phyloP scores from a whole-genome alignment of 2,888 invertebrate species.

The Ichneumoninae sp. region DNA sequence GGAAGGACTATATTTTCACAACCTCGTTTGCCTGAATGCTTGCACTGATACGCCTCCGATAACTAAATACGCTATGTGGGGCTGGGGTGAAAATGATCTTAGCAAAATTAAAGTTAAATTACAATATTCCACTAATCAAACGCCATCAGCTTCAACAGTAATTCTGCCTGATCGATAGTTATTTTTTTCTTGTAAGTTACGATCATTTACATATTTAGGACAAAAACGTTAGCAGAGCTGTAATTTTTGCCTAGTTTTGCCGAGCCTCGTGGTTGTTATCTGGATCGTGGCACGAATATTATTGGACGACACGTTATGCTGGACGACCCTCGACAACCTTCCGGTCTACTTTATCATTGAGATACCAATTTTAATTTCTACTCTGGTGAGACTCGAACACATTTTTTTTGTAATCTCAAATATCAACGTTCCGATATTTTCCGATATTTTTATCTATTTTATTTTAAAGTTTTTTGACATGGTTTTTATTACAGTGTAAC shows the following conservation, averaged over 20 bases:
- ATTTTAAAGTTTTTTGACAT: background rate
- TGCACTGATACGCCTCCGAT: constrained; percentile 88
- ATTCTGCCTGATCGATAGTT: background rate
- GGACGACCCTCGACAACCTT: constrained; percentile 86
- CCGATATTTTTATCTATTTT: background rate
- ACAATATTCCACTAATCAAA: too few species aligned
- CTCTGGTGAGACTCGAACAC: constrained; percentile 84
- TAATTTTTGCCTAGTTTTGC: constrained; percentile 84
- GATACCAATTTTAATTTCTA: constrained; percentile 86
- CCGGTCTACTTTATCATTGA: constrained; percentile 86
- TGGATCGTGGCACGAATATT: constrained; percentile 86
- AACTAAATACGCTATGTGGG: constrained; percentile 86
- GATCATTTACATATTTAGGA: background rate
- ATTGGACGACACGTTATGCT: constrained; percentile 86
- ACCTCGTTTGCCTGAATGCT: constrained; percentile 88
- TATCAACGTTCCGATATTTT: background rate
- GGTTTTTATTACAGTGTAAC: constrained; percentile 85
- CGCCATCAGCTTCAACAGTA: background rate
- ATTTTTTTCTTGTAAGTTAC: constrained; percentile 9
- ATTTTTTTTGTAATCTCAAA: background rate
- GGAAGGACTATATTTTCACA: constrained; percentile 90
- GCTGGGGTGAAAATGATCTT: constrained; percentile 87
- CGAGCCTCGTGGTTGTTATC: constrained; percentile 86
- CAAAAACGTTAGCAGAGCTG: constrained; percentile 7
- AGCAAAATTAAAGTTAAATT: background rate